These are phyloP conservation scores for Macrobrachium nipponense DNA, from an alignment of 1,140 invertebrate species.

Conservation along the genomic window DNA sequence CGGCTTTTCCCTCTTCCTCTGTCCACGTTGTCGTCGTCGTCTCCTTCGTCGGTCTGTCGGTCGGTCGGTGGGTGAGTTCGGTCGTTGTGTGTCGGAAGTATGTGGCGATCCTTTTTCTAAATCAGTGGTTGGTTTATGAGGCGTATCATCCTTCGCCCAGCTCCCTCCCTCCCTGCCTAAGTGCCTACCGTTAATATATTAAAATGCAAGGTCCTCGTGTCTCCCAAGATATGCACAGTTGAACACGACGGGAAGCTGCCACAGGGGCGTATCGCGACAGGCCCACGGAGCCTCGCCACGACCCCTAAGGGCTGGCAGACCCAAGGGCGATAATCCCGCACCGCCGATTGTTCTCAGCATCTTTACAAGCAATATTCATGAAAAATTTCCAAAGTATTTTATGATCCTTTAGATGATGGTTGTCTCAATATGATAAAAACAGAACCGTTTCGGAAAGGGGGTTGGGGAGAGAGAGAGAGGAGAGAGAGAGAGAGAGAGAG, in stretches of 20 bases:
- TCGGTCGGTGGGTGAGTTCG: slow-evolving; percentile 17
- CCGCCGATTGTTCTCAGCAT: background rate
- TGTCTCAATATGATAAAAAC: slow-evolving; percentile 62
- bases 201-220: slow-evolving; percentile 60
- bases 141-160: slow-evolving; percentile 59
- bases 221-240: slow-evolving; percentile 60
- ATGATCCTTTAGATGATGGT: slow-evolving; percentile 58
- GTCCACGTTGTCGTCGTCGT: background rate
- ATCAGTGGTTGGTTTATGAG: slow-evolving; percentile 58
- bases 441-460: slow-evolving; percentile 31
- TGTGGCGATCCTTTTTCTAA: slow-evolving; percentile 54
- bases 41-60: background rate
- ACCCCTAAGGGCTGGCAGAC: background rate
- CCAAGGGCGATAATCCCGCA: background rate
- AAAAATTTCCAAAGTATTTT: slow-evolving; percentile 57
- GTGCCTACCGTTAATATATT: slow-evolving; percentile 59
- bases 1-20: background rate
- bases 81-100: slow-evolving; percentile 40
- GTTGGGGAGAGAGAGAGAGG: slow-evolving; percentile 7
- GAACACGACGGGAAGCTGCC: slow-evolving; percentile 47
- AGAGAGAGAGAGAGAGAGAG: slow-evolving; percentile 1
- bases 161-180: slow-evolving; percentile 53
- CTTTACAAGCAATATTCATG: slow-evolving; percentile 52
- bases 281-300: background rate
- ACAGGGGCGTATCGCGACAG: slow-evolving; percentile 10